Evolutionary conservation across 2,888 invertebrate genomes (phyloP), one percentile per base, ranked within the genome.

Genomic region (Volucella zonaria): DNA sequence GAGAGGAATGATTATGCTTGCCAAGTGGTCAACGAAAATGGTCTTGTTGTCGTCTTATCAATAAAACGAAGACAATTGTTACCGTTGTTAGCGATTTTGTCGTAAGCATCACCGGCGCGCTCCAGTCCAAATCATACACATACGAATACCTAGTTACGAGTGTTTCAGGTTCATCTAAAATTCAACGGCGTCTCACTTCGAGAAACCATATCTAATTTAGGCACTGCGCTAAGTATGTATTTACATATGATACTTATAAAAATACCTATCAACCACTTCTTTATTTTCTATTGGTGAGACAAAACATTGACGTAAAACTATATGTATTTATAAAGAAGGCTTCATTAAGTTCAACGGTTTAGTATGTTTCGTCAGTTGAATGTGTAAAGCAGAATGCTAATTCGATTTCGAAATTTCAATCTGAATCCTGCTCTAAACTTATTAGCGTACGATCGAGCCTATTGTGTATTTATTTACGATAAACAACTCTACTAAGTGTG

Each of bases 221-320:
- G 1, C 23, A 23, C 4, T 23, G 2, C 23, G 23, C 23, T 23
- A 23, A 23, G 23, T 23, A 23, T 4, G 23, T 23, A 23, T 4
- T 23, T 4, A 4, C 4, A 23, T 23, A 23, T 23, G 4, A 23
- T 23, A 23, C 0, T 23, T 23, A 23, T 23, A 23, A 23, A 2
- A 3, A 23, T 23, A 23, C 2, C 23, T 23, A 23, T 0, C 23
- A 23, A 23, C 23, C 43, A 61, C 23, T 15, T 8, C 1, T 38
- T 15, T n/a, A 23, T 23, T 23, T 23, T 23, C 23, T 23, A 23
- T 23, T 23, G 18, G 18, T 18, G 18, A 18, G 18, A 18, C 31
- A 31, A 61, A 61, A 61, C 23, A 62, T 64, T 56, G 67, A 67
- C 67, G 67, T 56, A 67, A 67, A 23, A 45, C 23, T 43, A 54